These are phyloP conservation scores for Sebastes taczanowskii DNA, from an alignment of 2,797 vertebrate species.

Conservation along the genomic window DNA sequence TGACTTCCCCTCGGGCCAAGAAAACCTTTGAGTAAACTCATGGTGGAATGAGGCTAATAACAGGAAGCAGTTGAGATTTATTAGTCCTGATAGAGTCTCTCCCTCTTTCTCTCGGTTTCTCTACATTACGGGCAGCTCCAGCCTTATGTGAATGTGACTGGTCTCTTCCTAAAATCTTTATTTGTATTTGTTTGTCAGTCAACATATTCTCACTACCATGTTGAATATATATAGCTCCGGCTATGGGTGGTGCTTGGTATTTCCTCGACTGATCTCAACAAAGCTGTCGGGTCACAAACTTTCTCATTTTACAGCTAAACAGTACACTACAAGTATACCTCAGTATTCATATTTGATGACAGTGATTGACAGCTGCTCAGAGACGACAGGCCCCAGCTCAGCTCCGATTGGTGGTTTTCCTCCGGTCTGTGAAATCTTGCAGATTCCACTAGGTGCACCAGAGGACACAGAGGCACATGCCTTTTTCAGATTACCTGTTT, in stretches of 20 bases:
- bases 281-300: too few species aligned
- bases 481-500: too few species aligned
- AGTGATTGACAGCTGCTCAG: too few species aligned
- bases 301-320: too few species aligned
- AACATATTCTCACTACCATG: neutral
- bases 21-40: neutral
- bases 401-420: too few species aligned
- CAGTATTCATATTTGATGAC: too few species aligned
- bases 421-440: too few species aligned
- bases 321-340: too few species aligned
- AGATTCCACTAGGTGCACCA: fast-evolving
- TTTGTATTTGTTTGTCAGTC: neutral
- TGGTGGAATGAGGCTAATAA: slow-evolving; percentile 5
- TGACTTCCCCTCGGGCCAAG: neutral
- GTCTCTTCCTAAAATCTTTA: neutral
- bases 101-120: neutral
- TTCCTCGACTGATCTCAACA: too few species aligned
- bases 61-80: slow-evolving; percentile 14
- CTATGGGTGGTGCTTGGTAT: too few species aligned
- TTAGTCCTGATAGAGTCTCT: neutral
- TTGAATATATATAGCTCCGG: neutral
- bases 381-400: too few species aligned
- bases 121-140: neutral
- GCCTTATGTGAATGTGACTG: neutral
- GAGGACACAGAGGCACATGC: too few species aligned